These are phyloP conservation scores for Heliconius hortense DNA, from an alignment of 2,888 invertebrate genomes.

Conservation along the genomic window DNA sequence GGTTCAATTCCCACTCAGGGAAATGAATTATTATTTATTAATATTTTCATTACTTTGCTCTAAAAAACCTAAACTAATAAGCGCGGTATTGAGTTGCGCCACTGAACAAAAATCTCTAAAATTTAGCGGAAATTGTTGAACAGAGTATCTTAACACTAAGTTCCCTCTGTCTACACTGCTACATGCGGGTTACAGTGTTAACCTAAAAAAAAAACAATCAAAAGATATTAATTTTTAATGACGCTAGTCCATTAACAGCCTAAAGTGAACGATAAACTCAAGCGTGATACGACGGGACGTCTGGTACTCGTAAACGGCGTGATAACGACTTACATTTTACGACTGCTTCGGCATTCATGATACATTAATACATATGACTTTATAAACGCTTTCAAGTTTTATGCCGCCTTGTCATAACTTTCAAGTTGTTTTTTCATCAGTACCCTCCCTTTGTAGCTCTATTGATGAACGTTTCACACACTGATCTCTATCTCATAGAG, in stretches of 20 bases:
- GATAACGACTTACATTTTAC: slow-evolving; percentile 41
- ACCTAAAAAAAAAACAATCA: background rate
- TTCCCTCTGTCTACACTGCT: too few relatives aligned
- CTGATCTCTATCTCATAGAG: slow-evolving; percentile 7
- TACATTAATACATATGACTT: slow-evolving; percentile 37
- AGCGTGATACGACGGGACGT: slow-evolving; percentile 33
- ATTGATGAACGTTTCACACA: slow-evolving; percentile 11
- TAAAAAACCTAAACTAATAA: too few relatives aligned
- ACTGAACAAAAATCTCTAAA: too few relatives aligned
- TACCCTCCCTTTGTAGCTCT: slow-evolving; percentile 13
- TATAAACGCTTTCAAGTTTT: slow-evolving; percentile 37
- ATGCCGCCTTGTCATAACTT: slow-evolving; percentile 29
- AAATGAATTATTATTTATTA: too few relatives aligned
- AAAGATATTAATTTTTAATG: background rate
- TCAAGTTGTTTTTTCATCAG: slow-evolving; percentile 29
- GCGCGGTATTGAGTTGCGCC: too few relatives aligned
- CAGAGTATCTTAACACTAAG: too few relatives aligned
- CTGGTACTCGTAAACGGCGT: slow-evolving; percentile 40
- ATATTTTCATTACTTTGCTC: too few relatives aligned
- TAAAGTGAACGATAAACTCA: slow-evolving; percentile 41
- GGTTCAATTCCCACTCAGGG: too few relatives aligned
- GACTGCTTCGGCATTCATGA: slow-evolving; percentile 37
- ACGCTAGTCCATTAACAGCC: slow-evolving; percentile 1
- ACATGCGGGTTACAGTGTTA: too few relatives aligned
- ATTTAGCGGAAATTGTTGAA: too few relatives aligned